Evolutionary conservation across 2,888 invertebrate genomes (phyloP), one percentile per base, ranked within the genome.

Genomic region (Thysanoteuthis rhombus): DNA sequence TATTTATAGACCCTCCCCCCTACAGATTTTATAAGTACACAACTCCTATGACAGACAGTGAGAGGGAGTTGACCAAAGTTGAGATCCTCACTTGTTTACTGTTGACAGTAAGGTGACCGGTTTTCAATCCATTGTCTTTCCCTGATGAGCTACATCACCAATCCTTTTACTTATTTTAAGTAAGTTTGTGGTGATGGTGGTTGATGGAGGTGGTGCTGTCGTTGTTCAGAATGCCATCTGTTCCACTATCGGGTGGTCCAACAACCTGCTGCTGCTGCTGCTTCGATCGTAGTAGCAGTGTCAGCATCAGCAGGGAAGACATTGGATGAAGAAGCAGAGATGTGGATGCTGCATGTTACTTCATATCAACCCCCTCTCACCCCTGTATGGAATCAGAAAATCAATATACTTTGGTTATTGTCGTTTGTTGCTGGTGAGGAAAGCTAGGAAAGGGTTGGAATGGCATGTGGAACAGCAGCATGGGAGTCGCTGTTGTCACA

Each of bases 391-490:
- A n/a, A 75, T 75, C 75, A 75, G 75, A 75, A 75, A 75, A 75
- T 75, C 75, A 75, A 75, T 75, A 75, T n/a, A 75, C 75, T 75
- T 75, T 75, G 75, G n/a, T 75, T 75, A 75, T 75, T 75, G 75
- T 75, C 75, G 19, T n/a, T n/a, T n/a, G n/a, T 75, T 75, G 75
- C n/a, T n/a, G 36, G n/a, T 75, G n/a, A 75, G 75, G 75, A 75
- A 10, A n/a, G n/a, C 75, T 75, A 10, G 75, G 75, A n/a, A 75
- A 75, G 75, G n/a, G 75, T 75, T 75, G 75, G n/a, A 75, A 75
- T 75, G 75, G 12, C 75, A 75, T 16, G n/a, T 58, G 58, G 6
- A 25, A 58, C 6, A 58, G 28, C 22, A 28, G 28, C 12, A 75
- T 12, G n/a, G 75, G 12, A n/a, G n/a, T 75, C 1, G n/a, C 16